These are phyloP conservation scores for Podarcis muralis DNA, from an alignment of 2,113 vertebrate genomes.

Conservation along the genomic window DNA sequence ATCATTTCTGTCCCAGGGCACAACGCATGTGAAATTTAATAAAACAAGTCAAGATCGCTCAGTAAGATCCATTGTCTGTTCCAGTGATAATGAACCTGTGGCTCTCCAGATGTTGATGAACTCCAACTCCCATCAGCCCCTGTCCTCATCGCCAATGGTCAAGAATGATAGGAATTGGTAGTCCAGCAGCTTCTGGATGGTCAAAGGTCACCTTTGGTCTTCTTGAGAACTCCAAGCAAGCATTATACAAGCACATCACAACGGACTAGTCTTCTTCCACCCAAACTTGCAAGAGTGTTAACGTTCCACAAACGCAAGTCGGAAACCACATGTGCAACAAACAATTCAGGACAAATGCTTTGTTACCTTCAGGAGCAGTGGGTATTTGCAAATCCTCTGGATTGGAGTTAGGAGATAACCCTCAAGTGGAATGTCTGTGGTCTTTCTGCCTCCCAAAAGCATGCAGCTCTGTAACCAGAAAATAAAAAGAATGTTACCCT, in stretches of 20 bases:
- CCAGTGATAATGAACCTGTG: too few relatives aligned
- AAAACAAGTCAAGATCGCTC: too few relatives aligned
- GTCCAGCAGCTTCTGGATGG: too few relatives aligned
- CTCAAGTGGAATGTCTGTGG: conserved; percentile 94
- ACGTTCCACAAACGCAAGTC: background rate
- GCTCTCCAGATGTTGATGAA: too few relatives aligned
- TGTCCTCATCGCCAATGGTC: too few relatives aligned
- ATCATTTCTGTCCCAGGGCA: too few relatives aligned
- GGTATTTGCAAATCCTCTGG: conserved; percentile 99
- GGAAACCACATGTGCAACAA: background rate
- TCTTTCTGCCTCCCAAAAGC: conserved; percentile 96
- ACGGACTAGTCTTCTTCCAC: background rate
- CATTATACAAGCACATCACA: background rate
- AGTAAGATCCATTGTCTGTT: too few relatives aligned
- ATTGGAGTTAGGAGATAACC: conserved; percentile 96
- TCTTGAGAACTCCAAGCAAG: too few relatives aligned
- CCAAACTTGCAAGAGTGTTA: background rate
- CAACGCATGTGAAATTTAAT: too few relatives aligned
- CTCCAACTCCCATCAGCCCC: too few relatives aligned
- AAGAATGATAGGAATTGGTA: too few relatives aligned
- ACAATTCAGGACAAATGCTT: conserved; percentile 31
- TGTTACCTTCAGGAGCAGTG: conserved; percentile 94
- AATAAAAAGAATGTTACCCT: conserved; percentile 42
- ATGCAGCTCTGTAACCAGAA: conserved; percentile 88
- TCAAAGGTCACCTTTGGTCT: too few relatives aligned